Evolutionary conservation across 2,113 vertebrate genomes (phyloP).

Genomic region (Anolis sagrei): DNA sequence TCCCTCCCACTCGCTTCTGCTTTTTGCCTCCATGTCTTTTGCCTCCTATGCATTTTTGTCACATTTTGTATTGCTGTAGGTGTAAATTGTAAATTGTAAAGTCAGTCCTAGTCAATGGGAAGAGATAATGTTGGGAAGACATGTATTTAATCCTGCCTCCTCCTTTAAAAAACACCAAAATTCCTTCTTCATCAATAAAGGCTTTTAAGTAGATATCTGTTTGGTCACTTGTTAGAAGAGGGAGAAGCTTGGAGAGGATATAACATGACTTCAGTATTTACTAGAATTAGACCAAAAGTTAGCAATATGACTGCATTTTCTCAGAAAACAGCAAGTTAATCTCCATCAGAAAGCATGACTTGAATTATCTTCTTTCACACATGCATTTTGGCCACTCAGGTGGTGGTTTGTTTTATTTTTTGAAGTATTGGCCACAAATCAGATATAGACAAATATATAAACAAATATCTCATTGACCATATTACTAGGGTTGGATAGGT

Average conservation of each 20-base stretch:
- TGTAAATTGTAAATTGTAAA: too few relatives aligned
- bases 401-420: background rate
- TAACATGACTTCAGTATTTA: background rate
- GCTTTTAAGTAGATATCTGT: slow-evolving; percentile 12
- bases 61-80: too few relatives aligned
- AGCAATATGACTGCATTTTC: background rate
- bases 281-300: background rate
- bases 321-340: too few relatives aligned
- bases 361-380: background rate
- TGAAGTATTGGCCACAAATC: background rate
- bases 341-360: too few relatives aligned
- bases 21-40: too few relatives aligned
- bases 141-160: too few relatives aligned
- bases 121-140: too few relatives aligned
- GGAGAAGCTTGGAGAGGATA: background rate
- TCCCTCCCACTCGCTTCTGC: too few relatives aligned
- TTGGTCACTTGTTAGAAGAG: background rate
- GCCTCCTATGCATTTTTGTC: too few relatives aligned
- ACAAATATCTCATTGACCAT: background rate
- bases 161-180: slow-evolving; percentile 9
- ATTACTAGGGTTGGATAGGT: too few relatives aligned
- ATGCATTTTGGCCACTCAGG: background rate
- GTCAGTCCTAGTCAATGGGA: too few relatives aligned
- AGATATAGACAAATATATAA: background rate
- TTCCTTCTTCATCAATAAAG: slow-evolving; percentile 37